phyloP scores from a whole-genome alignment of 2,888 invertebrate species.

The Agrotis ipsilon region DNA sequence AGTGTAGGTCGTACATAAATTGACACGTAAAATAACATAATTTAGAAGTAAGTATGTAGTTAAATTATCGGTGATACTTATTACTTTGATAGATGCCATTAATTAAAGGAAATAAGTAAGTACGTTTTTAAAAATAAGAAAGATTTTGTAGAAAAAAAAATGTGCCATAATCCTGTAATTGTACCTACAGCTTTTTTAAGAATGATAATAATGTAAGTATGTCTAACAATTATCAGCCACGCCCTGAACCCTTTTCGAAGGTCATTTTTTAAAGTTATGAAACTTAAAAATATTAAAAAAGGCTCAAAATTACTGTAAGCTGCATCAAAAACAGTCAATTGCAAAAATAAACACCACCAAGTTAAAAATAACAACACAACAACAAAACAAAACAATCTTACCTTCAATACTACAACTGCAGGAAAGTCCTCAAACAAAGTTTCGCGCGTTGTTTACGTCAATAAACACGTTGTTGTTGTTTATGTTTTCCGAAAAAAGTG shows the following conservation, averaged over 20 bases:
- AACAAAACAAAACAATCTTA: conserved; percentile 60
- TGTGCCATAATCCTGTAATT: too few relatives aligned
- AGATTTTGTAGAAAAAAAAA: too few relatives aligned
- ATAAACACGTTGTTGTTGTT: conserved; percentile 90
- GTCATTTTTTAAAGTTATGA: neutral
- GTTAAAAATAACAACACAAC: conserved; percentile 49
- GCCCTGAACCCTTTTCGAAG: neutral
- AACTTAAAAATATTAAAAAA: neutral
- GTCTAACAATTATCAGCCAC: neutral
- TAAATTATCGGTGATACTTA: neutral
- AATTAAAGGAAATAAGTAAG: neutral
- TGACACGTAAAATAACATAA: neutral
- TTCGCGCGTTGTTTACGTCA: conserved; percentile 84
- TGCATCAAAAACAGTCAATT: neutral
- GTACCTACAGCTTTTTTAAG: too few relatives aligned
- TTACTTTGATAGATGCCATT: neutral
- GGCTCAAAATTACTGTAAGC: neutral
- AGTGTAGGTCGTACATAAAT: neutral
- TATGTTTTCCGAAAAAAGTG: conserved; percentile 76
- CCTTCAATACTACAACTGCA: conserved; percentile 60
- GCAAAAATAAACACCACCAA: conserved; percentile 1
- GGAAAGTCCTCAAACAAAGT: conserved; percentile 72
- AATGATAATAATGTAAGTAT: too few relatives aligned
- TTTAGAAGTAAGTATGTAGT: neutral
- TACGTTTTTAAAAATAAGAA: neutral